phyloP scores from a whole-genome alignment of 2,797 vertebrate genomes.

The Smutsia gigantea region DNA sequence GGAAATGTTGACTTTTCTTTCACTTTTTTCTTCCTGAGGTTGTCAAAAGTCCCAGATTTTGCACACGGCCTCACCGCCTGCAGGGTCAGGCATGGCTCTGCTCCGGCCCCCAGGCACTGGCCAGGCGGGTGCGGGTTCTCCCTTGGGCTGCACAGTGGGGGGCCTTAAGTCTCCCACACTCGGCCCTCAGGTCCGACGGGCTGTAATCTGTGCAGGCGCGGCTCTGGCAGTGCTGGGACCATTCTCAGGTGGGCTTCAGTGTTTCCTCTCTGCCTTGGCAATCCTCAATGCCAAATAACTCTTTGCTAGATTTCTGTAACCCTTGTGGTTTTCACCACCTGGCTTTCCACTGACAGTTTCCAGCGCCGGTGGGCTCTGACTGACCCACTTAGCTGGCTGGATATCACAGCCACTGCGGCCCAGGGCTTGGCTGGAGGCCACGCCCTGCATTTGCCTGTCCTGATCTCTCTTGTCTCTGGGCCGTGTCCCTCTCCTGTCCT shows the following conservation, averaged over 20 bases:
- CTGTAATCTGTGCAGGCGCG: no score
- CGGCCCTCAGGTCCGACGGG: fast-evolving
- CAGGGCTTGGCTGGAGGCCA: no score
- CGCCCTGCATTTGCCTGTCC: not conserved
- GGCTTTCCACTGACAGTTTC: not conserved
- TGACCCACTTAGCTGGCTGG: no score
- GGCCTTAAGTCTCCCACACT: fast-evolving
- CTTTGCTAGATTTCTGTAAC: fast-evolving
- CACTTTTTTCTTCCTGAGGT: not conserved
- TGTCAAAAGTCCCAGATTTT: not conserved
- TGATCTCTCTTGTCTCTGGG: not conserved
- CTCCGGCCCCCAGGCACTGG: fast-evolving
- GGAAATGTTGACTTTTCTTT: not conserved
- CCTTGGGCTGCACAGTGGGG: fast-evolving
- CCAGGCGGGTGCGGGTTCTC: not conserved
- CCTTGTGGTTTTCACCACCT: no score
- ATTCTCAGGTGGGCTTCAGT: fast-evolving
- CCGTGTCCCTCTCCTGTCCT: no score
- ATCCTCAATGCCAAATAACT: not conserved
- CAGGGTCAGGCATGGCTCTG: fast-evolving
- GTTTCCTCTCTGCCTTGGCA: not conserved
- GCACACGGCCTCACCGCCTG: fast-evolving
- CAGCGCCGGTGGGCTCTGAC: not conserved
- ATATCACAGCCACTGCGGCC: no score
- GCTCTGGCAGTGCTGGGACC: not conserved